Evolutionary conservation across 2,113 vertebrate genomes (phyloP).

Genomic region (Coregonus clupeaformis): DNA sequence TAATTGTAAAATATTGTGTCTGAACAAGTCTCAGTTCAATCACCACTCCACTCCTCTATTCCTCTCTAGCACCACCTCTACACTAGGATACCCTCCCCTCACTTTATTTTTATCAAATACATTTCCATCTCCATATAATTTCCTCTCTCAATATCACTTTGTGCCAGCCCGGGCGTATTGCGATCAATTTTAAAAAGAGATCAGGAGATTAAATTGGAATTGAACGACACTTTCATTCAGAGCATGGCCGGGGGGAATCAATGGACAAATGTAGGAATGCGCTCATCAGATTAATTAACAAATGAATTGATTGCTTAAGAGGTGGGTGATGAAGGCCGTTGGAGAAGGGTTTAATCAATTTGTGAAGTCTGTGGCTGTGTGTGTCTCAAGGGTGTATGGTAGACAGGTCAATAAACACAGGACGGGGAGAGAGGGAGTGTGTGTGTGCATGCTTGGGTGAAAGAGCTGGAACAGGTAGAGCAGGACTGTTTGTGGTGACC

Average conservation of each 20-base stretch:
- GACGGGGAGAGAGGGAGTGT: neutral
- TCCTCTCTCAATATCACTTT: slow-evolving; percentile 55
- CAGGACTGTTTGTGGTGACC: no score
- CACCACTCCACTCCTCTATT: slow-evolving; percentile 10
- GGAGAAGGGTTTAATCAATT: slow-evolving; percentile 26
- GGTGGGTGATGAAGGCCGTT: slow-evolving; percentile 44
- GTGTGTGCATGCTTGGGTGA: neutral
- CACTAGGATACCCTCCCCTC: slow-evolving; percentile 7
- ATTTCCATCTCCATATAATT: slow-evolving; percentile 66
- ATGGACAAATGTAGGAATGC: slow-evolving; percentile 44
- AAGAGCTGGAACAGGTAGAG: neutral
- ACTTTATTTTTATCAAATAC: slow-evolving; percentile 48
- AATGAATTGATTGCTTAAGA: slow-evolving; percentile 59
- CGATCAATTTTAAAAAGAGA: slow-evolving; percentile 65
- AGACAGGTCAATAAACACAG: slow-evolving; percentile 14
- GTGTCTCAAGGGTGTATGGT: slow-evolving; percentile 14
- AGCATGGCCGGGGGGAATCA: slow-evolving; percentile 37
- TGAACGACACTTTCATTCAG: slow-evolving; percentile 48
- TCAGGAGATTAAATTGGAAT: slow-evolving; percentile 67
- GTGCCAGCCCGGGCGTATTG: slow-evolving; percentile 25
- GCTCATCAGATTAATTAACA: slow-evolving; percentile 62
- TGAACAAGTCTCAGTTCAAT: slow-evolving; percentile 15
- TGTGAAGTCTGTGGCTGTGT: neutral
- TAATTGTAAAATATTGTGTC: no score
- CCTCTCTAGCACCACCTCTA: slow-evolving; percentile 9